phyloP scores from a whole-genome alignment of 2,113 vertebrate species.

The Thunnus maccoyii region DNA sequence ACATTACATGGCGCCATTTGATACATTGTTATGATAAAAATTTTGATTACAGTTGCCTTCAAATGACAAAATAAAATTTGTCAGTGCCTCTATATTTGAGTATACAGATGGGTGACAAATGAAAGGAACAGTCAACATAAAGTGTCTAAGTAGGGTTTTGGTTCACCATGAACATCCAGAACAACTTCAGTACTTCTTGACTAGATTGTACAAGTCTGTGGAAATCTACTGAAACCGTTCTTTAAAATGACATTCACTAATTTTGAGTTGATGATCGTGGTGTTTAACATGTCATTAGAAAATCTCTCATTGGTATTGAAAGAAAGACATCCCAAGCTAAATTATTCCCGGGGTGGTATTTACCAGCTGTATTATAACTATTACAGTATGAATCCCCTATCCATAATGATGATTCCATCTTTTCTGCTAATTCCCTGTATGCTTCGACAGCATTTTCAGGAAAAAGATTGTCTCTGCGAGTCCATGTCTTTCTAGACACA shows the following conservation, averaged over 20 bases:
- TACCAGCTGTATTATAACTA: slow-evolving; percentile 21
- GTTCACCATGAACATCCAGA: no score
- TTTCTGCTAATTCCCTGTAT: slow-evolving; percentile 64
- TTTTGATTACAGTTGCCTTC: no score
- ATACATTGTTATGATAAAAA: no score
- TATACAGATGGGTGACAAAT: background rate
- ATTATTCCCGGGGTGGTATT: slow-evolving; percentile 39
- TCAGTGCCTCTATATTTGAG: background rate
- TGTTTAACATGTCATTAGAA: background rate
- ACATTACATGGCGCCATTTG: no score
- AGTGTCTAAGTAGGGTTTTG: background rate
- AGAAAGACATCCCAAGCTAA: background rate
- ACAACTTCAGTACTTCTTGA: no score
- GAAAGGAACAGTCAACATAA: background rate
- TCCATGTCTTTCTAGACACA: slow-evolving; percentile 50
- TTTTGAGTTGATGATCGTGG: no score
- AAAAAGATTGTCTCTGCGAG: slow-evolving; percentile 42
- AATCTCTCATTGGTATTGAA: background rate
- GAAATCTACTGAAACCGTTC: background rate
- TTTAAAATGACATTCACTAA: background rate
- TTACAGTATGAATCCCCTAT: slow-evolving; percentile 49
- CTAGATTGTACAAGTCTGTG: background rate
- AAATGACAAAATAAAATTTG: background rate
- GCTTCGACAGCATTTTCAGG: slow-evolving; percentile 59
- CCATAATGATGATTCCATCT: slow-evolving; percentile 68